Base-by-base conservation (phyloP, 2,797 vertebrate genomes). In the Hafferia zeledoni region DNA sequence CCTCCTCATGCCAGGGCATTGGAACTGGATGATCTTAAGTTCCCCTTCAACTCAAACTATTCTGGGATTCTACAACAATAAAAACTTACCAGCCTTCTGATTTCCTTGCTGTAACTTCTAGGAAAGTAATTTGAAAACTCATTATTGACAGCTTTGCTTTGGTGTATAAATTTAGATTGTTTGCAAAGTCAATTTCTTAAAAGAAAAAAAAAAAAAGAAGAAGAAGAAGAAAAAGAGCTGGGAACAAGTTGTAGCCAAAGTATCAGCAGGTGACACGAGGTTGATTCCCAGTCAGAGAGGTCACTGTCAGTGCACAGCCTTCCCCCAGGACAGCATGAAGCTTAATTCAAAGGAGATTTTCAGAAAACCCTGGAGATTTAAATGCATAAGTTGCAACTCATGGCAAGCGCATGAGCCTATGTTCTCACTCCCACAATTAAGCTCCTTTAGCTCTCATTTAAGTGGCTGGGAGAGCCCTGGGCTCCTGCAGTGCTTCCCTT, bases 331-430 rank as follows among this genome's bases (percentile, higher is more conserved):
- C 74, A 85, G 35, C 2, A 0, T 8, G 46, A 74, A 94, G 93
- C 39, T 92, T 87, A 94, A 85, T 55, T 71, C 61, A 90, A 96
- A 96, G 89, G 31, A 76, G 94, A 88, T 93, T 92, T 87, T 92
- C 13, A 0, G 78, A 80, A 90, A 96, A 83, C 64, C 67, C 43
- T 57, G 28, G 83, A 90, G 91, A 94, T 94, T 90, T 94, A 96
- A 93, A 90, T 87, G 50, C 75, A 17, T 82, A 94, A 90, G 19
- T 84, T 90, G 85, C 94, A 93, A 69, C 82, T 82, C 78, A 91
- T 67, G 80, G 70, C 56, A 80, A 84, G 78, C 14, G 0, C 68
- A 46, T 44, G 70, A 95, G 90, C 70, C 89, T 78, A 19, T 5
- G 4, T 84, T 94, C 90, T 93, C 76, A 63, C 28, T 84, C 80